These are phyloP conservation scores for Dendroctonus ponderosae DNA, from an alignment of 1,140 invertebrate species.

Conservation along the genomic window DNA sequence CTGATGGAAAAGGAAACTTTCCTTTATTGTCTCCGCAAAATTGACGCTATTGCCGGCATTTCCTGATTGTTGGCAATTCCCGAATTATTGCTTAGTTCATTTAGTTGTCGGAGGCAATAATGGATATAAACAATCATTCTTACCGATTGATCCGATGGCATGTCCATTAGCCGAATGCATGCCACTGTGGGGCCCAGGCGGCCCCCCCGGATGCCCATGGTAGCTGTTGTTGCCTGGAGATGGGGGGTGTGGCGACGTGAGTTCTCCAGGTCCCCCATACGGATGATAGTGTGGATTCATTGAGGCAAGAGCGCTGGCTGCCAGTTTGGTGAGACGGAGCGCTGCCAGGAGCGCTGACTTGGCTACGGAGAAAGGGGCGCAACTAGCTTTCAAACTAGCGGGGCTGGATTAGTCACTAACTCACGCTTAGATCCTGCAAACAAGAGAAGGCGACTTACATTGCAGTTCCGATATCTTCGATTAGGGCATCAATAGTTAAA, in stretches of 20 bases:
- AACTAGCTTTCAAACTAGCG: neutral
- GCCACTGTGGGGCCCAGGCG: slow-evolving; percentile 40
- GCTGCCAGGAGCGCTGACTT: slow-evolving; percentile 38
- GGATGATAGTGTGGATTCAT: slow-evolving; percentile 73
- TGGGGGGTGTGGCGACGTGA: slow-evolving; percentile 66
- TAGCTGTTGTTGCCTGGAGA: slow-evolving; percentile 60
- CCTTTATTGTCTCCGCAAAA: no score
- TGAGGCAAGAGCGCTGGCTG: slow-evolving; percentile 61
- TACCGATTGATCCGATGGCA: slow-evolving; percentile 48
- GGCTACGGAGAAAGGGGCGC: neutral
- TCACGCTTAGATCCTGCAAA: no score
- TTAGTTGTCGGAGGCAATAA: no score
- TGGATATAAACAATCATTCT: slow-evolving; percentile 3
- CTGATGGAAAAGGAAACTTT: no score
- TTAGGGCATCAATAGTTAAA: no score
- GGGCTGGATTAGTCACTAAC: no score
- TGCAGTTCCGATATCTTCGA: no score
- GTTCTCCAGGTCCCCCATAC: slow-evolving; percentile 61
- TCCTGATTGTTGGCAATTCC: no score
- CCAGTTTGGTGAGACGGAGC: slow-evolving; percentile 57
- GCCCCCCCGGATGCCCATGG: slow-evolving; percentile 46
- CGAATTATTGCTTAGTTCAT: neutral
- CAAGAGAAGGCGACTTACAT: no score
- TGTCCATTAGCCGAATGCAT: slow-evolving; percentile 52
- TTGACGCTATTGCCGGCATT: no score